Conservation (phyloP, 2,888 invertebrate genomes). For the Mechanitis mazaeus region DNA sequence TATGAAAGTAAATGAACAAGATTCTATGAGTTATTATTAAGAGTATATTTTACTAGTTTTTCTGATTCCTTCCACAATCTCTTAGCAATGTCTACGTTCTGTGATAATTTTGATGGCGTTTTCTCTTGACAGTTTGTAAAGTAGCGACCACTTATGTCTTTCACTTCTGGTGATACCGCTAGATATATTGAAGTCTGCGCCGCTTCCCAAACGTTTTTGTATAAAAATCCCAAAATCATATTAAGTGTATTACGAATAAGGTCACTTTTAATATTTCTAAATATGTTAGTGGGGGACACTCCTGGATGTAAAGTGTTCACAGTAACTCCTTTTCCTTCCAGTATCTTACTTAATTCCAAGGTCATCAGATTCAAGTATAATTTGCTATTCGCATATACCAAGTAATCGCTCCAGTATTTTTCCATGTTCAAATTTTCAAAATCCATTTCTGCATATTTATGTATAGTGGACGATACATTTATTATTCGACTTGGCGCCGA, state of each 20-base stretch:
- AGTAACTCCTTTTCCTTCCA: constrained; percentile 79
- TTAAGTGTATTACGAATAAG: constrained; percentile 48
- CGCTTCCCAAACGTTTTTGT: constrained; percentile 79
- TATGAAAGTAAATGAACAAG: constrained; percentile 1
- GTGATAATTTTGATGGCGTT: constrained; percentile 70
- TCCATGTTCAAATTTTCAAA: constrained; percentile 71
- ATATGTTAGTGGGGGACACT: constrained; percentile 79
- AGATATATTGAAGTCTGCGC: constrained; percentile 81
- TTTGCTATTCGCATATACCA: constrained; percentile 74
- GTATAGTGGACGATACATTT: constrained; percentile 78
- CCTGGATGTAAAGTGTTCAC: constrained; percentile 85
- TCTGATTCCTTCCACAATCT: constrained; percentile 82
- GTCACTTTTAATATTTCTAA: constrained; percentile 75
- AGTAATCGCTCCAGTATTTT: constrained; percentile 69
- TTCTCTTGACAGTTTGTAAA: constrained; percentile 77
- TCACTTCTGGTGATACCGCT: constrained; percentile 72
- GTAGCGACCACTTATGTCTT: constrained; percentile 79
- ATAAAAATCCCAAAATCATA: constrained; percentile 49
- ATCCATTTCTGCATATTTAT: constrained; percentile 66
- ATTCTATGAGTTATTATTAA: constrained; percentile 23
- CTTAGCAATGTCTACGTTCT: constrained; percentile 70
- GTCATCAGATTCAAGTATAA: constrained; percentile 81
- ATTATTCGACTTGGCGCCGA: constrained; percentile 79
- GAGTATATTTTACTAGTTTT: constrained; percentile 59
- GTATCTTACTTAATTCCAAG: constrained; percentile 74